Evolutionary conservation across 2,888 invertebrate genomes (phyloP).

Genomic region (Apomyelois bistriatella): DNA sequence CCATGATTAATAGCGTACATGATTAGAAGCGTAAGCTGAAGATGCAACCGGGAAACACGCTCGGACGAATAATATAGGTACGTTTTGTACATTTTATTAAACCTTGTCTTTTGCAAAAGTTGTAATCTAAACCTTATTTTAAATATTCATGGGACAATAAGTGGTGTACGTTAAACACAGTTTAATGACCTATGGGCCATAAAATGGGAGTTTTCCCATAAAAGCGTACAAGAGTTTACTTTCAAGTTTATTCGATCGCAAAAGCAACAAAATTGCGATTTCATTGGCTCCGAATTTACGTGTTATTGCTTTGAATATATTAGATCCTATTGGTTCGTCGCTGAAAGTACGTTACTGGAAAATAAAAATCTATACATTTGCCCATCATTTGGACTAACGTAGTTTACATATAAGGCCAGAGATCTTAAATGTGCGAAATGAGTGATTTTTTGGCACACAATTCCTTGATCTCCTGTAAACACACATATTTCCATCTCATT

Average conservation of each 20-base stretch:
- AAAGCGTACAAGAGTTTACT: constrained; percentile 29
- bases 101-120: background rate
- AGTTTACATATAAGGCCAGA: too few relatives aligned
- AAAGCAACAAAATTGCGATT: constrained; percentile 49
- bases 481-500: too few relatives aligned
- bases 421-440: too few relatives aligned
- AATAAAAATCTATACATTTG: too few relatives aligned
- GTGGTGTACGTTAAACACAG: constrained; percentile 45
- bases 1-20: too few relatives aligned
- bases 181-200: constrained; percentile 45
- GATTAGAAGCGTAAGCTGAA: too few relatives aligned
- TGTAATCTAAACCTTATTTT: constrained; percentile 13
- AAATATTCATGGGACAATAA: constrained; percentile 52
- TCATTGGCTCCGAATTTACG: constrained; percentile 54
- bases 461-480: too few relatives aligned
- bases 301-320: constrained; percentile 47
- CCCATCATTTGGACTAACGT: too few relatives aligned
- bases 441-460: too few relatives aligned
- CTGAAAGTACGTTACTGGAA: background rate
- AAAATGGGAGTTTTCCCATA: constrained; percentile 36
- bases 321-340: background rate
- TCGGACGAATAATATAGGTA: too few relatives aligned
- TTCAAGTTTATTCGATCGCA: constrained; percentile 36
- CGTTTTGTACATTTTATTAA: too few relatives aligned
- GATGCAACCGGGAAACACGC: too few relatives aligned